Conservation (phyloP, 1,140 invertebrate species). For the Brachionus rotundiformis region DNA sequence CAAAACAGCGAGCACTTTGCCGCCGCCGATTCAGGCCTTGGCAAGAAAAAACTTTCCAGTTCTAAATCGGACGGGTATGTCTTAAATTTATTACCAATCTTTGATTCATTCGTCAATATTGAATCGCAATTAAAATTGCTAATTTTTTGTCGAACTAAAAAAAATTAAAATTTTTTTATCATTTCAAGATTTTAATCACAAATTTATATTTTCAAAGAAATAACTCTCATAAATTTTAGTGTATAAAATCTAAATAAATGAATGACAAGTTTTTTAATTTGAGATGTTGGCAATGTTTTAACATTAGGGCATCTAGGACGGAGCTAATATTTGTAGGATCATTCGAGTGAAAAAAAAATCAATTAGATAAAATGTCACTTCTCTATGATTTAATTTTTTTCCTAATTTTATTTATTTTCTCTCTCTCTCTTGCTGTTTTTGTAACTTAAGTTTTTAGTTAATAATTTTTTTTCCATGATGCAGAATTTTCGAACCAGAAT, state of each 20-base stretch:
- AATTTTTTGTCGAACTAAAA: neutral
- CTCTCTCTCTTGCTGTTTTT: neutral
- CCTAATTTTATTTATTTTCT: neutral
- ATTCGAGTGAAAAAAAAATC: constrained; percentile 3
- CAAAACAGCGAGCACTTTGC: neutral
- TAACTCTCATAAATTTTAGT: neutral
- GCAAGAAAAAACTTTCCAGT: neutral
- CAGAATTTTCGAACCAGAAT: neutral
- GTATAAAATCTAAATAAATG: neutral
- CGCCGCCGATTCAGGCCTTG: neutral
- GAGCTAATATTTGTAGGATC: neutral
- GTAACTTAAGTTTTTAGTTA: neutral
- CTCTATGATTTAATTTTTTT: neutral
- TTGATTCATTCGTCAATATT: neutral
- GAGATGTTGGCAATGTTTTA: neutral
- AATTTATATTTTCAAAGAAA: neutral
- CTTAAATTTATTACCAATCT: neutral
- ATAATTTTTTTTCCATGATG: neutral
- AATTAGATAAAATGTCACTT: neutral
- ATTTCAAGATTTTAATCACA: constrained; percentile 23
- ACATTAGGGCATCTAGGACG: neutral
- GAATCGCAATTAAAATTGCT: constrained; percentile 16
- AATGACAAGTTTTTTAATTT: neutral
- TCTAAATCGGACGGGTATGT: constrained; percentile 42
- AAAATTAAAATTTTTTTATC: neutral